Conservation (phyloP, 2,888 invertebrate species). For the Ornithoptera alexandrae region DNA sequence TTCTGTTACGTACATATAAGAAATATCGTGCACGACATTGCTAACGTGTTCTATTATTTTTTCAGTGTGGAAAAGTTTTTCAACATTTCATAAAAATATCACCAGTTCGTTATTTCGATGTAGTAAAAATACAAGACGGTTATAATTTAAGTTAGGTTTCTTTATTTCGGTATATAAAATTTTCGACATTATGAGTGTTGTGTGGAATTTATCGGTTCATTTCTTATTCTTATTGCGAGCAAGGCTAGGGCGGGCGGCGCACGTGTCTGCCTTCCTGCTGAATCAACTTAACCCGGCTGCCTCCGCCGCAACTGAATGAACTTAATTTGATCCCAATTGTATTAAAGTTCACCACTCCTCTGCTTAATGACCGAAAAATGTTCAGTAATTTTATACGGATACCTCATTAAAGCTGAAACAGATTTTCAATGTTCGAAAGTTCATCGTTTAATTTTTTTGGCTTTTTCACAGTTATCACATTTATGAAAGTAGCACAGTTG, state of each 20-base stretch:
- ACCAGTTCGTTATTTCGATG: background rate
- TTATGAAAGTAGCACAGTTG: background rate
- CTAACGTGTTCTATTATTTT: conserved; percentile 26
- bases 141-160: background rate
- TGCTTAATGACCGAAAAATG: conserved; percentile 66
- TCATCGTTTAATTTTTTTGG: conserved; percentile 29
- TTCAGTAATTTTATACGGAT: conserved; percentile 40
- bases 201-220: conserved; percentile 51
- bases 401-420: conserved; percentile 27
- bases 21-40: conserved; percentile 38
- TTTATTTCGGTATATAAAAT: conserved; percentile 22
- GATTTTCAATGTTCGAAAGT: conserved; percentile 25
- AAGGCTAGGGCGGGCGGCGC: conserved; percentile 44
- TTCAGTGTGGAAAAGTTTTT: background rate
- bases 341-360: conserved; percentile 68
- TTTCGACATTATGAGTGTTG: conserved; percentile 35
- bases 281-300: conserved; percentile 67
- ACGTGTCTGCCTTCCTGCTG: conserved; percentile 65
- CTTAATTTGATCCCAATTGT: conserved; percentile 78
- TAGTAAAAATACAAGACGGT: background rate
- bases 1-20: conserved; percentile 35
- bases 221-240: conserved; percentile 63
- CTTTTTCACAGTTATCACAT: conserved; percentile 2
- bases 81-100: background rate
- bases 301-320: conserved; percentile 71